Percentiles rank a stretch among this genome's conserved stretches.
phyloP scores from a whole-genome alignment of 2,113 vertebrate species.

The Lepus timidus region DNA sequence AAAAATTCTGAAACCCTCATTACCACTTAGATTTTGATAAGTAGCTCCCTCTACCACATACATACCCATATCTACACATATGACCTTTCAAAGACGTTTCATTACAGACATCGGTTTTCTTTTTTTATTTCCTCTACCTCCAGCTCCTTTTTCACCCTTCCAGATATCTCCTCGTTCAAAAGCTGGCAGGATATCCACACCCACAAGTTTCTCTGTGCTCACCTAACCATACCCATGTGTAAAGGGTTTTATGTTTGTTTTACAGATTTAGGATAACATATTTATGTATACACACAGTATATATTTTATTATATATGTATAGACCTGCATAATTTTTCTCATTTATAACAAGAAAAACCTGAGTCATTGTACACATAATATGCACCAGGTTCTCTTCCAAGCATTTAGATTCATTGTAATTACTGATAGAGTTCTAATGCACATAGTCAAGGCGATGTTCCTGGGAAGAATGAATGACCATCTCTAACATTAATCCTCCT shows the following conservation, averaged over 20 bases:
- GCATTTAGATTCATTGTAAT: neutral
- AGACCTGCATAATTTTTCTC: neutral
- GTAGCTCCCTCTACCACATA: too few relatives aligned
- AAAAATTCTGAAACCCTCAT: neutral
- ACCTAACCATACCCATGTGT: neutral
- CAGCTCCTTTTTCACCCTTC: neutral
- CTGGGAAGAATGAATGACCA: neutral
- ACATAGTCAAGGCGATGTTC: neutral
- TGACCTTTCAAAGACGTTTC: neutral
- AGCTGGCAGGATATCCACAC: neutral
- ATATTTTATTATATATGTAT: neutral
- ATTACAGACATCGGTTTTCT: neutral
- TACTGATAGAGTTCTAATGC: neutral
- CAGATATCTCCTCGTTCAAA: neutral
- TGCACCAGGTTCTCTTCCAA: neutral
- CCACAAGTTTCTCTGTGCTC: neutral
- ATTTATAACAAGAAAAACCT: neutral
- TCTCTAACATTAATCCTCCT: neutral
- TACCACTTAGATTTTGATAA: neutral
- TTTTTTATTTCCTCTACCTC: neutral
- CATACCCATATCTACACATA: neutral
- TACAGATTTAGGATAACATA: neutral
- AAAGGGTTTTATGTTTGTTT: neutral
- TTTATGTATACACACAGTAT: neutral
- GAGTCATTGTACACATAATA: neutral